Evolutionary conservation across 2,797 vertebrate species (phyloP).

Genomic region (Hippoglossus hippoglossus): DNA sequence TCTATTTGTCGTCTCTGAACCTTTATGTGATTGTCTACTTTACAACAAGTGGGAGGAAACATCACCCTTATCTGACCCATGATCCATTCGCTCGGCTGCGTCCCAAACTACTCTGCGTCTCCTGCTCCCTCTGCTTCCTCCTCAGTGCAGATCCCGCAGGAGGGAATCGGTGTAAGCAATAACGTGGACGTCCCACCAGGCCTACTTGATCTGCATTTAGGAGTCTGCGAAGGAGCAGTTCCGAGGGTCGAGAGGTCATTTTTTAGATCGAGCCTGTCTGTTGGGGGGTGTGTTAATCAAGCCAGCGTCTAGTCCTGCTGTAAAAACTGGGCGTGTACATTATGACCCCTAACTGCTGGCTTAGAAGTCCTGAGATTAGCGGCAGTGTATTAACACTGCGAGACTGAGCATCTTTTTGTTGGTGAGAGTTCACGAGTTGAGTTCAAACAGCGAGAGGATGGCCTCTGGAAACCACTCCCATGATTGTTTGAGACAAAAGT

Average conservation of each 20-base stretch:
- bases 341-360: slow-evolving; percentile 40
- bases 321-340: slow-evolving; percentile 60
- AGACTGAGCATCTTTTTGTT: slow-evolving; percentile 38
- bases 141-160: slow-evolving; percentile 29
- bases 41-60: slow-evolving; percentile 30
- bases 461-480: slow-evolving; percentile 53
- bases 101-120: slow-evolving; percentile 25
- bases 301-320: slow-evolving; percentile 41
- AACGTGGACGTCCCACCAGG: slow-evolving; percentile 42
- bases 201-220: slow-evolving; percentile 44
- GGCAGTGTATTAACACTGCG: slow-evolving; percentile 39
- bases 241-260: slow-evolving; percentile 7
- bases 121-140: slow-evolving; percentile 27
- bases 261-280: slow-evolving; percentile 21
- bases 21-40: slow-evolving; percentile 58
- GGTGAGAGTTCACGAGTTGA: slow-evolving; percentile 31
- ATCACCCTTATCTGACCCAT: slow-evolving; percentile 22
- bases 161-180: slow-evolving; percentile 43
- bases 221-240: slow-evolving; percentile 22
- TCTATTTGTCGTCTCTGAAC: slow-evolving; percentile 70
- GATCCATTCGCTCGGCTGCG: slow-evolving; percentile 7
- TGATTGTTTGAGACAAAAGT: slow-evolving; percentile 72
- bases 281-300: no score
- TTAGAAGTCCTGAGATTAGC: slow-evolving; percentile 44
- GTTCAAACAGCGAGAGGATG: slow-evolving; percentile 47